phyloP scores from a whole-genome alignment of 2,797 vertebrate species.

The Eulemur coronatus region DNA sequence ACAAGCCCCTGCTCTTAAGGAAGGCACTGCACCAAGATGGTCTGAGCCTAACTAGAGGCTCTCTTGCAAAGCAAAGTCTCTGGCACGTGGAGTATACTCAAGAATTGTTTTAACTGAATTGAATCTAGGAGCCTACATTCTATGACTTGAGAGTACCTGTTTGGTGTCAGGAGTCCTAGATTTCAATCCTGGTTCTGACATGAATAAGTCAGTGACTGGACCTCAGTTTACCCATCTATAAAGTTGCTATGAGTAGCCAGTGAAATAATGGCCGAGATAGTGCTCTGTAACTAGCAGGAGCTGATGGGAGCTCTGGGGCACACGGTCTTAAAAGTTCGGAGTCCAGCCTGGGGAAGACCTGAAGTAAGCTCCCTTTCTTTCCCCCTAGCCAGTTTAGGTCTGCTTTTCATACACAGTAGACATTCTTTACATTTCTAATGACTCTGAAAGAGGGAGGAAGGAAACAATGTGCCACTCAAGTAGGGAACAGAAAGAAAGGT shows the following conservation, averaged over 20 bases:
- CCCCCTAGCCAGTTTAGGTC: neutral
- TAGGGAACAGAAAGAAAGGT: neutral
- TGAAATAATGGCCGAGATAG: neutral
- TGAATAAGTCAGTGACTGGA: neutral
- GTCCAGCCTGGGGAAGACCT: neutral
- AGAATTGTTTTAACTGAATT: neutral
- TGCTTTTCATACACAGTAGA: neutral
- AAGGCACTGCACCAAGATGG: neutral
- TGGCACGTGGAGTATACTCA: neutral
- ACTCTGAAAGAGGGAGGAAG: neutral
- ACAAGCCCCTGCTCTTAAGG: neutral
- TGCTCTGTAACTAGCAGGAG: neutral
- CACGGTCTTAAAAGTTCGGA: neutral
- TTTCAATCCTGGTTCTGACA: neutral
- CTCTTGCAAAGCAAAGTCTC: neutral
- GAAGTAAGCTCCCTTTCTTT: neutral
- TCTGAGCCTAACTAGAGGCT: neutral
- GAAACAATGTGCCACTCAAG: neutral
- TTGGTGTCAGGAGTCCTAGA: neutral
- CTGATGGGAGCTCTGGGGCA: neutral
- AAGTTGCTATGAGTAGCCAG: neutral
- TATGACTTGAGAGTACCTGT: neutral
- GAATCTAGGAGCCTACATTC: neutral
- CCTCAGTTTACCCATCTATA: neutral
- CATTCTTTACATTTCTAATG: slow-evolving; percentile 3